phyloP scores from a whole-genome alignment of 2,113 vertebrate species.

The Dromiciops gliroides region DNA sequence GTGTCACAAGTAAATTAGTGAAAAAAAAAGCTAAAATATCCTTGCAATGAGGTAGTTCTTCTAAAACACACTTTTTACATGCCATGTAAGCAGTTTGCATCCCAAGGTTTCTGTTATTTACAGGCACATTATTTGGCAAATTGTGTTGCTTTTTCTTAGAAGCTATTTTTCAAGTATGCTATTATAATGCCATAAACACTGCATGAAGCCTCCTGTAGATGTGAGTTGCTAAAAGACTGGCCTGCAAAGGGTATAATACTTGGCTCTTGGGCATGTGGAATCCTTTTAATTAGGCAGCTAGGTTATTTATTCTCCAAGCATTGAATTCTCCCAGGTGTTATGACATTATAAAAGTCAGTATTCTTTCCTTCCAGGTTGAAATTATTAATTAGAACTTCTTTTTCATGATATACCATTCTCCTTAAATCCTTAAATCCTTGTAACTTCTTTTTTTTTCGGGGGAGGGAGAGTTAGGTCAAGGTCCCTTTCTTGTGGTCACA shows the following conservation, averaged over 20 bases:
- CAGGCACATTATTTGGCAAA: conserved; percentile 18
- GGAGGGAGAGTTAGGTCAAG: conserved; percentile 7
- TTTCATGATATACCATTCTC: conserved; percentile 36
- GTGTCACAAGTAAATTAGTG: conserved; percentile 28
- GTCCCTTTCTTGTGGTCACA: not conserved
- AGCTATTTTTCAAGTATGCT: conserved; percentile 15
- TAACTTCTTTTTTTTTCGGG: not conserved
- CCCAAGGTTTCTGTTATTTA: not conserved
- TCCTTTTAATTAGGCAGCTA: not conserved
- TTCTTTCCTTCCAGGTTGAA: not conserved
- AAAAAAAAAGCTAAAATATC: not conserved
- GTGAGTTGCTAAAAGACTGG: conserved; percentile 1
- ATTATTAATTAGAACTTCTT: conserved; percentile 39
- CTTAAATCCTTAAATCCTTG: not conserved
- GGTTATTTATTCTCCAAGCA: not conserved
- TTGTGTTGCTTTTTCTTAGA: conserved; percentile 20
- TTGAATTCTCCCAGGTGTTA: conserved; percentile 29
- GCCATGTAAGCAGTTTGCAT: not conserved
- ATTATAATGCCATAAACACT: not conserved
- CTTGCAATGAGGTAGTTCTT: not conserved
- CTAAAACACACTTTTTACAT: not conserved
- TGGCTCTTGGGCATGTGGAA: not conserved
- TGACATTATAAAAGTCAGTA: not conserved
- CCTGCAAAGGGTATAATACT: not conserved
- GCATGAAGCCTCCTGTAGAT: not conserved